Evolutionary conservation across 2,797 vertebrate genomes (phyloP).

Genomic region (Halcyon leucocephala): DNA sequence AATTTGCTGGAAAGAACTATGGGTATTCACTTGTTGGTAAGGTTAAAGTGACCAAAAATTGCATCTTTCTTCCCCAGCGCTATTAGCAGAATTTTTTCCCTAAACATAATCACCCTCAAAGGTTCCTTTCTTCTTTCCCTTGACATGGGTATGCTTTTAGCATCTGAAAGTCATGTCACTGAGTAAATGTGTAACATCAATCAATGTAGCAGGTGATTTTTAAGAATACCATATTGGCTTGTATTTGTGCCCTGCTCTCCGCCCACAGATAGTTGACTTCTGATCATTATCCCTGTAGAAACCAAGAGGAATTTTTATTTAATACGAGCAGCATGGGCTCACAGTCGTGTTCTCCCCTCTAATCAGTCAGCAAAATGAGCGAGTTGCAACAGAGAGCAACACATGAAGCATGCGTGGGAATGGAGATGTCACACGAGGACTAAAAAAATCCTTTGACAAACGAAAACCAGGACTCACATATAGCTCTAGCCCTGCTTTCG

Average conservation of each 20-base stretch:
- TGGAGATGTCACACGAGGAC: background rate
- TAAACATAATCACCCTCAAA: background rate
- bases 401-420: background rate
- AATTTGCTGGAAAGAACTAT: background rate
- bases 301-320: background rate
- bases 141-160: background rate
- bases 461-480: conserved; percentile 90
- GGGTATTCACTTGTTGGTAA: background rate
- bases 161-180: background rate
- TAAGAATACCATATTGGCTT: background rate
- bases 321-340: background rate
- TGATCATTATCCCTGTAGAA: conserved; percentile 34
- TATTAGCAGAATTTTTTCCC: background rate
- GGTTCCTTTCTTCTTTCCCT: background rate
- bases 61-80: background rate
- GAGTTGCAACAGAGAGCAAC: conserved; percentile 13
- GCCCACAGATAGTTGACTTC: background rate
- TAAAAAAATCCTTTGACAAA: conserved; percentile 39
- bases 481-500: conserved; percentile 92
- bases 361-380: conserved; percentile 54
- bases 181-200: background rate
- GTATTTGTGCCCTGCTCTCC: background rate
- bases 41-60: background rate
- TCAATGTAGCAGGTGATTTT: background rate
- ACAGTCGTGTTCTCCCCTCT: background rate